A percentile compares a stretch with the other conserved stretches of the same genome.
Conservation (phyloP, 1,140 invertebrate species). For the Drosophila bifasciata region DNA sequence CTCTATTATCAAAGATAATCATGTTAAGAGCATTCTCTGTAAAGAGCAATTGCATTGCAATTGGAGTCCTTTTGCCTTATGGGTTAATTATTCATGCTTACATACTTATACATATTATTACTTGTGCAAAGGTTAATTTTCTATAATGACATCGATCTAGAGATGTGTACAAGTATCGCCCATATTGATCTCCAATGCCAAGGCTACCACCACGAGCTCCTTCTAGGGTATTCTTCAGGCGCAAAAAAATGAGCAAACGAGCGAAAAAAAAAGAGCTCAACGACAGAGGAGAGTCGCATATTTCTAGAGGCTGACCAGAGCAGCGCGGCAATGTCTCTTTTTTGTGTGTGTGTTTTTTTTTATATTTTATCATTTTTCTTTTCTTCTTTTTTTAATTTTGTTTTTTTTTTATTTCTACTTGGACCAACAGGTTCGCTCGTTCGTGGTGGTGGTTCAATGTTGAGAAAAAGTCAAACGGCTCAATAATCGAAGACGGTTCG, state of each 20-base stretch:
- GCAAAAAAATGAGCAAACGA: conserved; percentile 7
- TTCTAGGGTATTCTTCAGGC: not conserved
- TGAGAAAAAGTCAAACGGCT: conserved; percentile 75
- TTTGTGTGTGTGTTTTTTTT: conserved; percentile 30
- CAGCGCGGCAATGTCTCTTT: conserved; percentile 8
- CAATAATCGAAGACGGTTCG: conserved; percentile 70
- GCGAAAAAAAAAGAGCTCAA: conserved; percentile 33
- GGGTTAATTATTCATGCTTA: no score
- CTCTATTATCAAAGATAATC: not conserved
- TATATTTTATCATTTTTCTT: conserved; percentile 24
- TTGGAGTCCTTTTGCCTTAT: no score
- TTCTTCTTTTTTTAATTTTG: conserved; percentile 11
- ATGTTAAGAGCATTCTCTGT: no score
- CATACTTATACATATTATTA: no score
- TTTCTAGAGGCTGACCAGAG: conserved; percentile 59
- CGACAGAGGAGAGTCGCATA: conserved; percentile 31
- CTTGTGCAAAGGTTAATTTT: no score
- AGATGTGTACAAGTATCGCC: no score
- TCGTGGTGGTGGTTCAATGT: conserved; percentile 19
- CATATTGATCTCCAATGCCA: no score
- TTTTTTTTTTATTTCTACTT: conserved; percentile 57
- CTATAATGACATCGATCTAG: no score
- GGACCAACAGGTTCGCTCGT: conserved; percentile 66
- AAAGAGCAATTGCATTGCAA: no score
- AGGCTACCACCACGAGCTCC: no score